Conservation (phyloP, 1,140 invertebrate species). For the Drosophila parvula region DNA sequence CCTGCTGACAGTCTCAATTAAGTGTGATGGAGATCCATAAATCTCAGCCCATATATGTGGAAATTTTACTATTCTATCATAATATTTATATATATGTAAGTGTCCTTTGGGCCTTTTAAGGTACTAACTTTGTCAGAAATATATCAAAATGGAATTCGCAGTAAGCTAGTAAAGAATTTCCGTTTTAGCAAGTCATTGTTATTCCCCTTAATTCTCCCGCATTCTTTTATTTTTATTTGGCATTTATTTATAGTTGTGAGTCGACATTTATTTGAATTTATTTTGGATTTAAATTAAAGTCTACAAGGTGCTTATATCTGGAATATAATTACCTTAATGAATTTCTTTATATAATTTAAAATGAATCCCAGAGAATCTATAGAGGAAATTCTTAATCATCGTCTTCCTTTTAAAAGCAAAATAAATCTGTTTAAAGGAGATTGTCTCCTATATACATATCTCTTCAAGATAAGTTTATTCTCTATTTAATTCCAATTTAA, state of each 20-base stretch:
- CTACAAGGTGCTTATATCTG: too few relatives aligned
- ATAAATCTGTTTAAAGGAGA: too few relatives aligned
- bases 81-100: not conserved
- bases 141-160: not conserved
- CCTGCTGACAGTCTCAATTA: slow-evolving; percentile 1
- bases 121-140: not conserved
- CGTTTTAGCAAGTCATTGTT: slow-evolving; percentile 8
- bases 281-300: not conserved
- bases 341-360: too few relatives aligned
- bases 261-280: not conserved
- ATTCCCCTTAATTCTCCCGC: not conserved
- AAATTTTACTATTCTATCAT: not conserved
- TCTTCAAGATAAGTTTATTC: too few relatives aligned
- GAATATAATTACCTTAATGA: too few relatives aligned
- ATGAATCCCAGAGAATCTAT: too few relatives aligned
- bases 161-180: not conserved
- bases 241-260: not conserved
- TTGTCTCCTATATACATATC: too few relatives aligned
- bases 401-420: too few relatives aligned
- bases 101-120: not conserved
- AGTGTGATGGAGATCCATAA: not conserved
- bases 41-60: not conserved
- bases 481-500: too few relatives aligned
- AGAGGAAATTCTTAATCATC: too few relatives aligned
- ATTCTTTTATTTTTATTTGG: not conserved